Evolutionary conservation across 2,113 vertebrate species (phyloP).

Genomic region (Haemorhous mexicanus): DNA sequence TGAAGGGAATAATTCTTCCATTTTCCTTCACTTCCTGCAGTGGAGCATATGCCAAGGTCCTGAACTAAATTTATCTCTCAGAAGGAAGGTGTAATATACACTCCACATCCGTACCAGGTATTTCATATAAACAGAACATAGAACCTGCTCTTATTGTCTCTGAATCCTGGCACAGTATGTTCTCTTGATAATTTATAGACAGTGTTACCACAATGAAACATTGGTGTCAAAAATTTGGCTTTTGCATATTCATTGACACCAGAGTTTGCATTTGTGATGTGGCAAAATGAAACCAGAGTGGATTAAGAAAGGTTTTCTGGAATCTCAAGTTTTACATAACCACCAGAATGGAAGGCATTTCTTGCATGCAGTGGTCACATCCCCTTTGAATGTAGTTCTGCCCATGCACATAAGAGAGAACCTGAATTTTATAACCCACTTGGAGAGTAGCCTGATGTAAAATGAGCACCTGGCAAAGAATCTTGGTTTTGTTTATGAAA

Average conservation of each 20-base stretch:
- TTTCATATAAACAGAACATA: background rate
- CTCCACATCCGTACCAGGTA: accelerated
- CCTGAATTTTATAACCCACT: background rate
- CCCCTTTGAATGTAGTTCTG: background rate
- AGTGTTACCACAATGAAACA: background rate
- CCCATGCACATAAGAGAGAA: background rate
- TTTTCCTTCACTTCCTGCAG: conserved; percentile 13
- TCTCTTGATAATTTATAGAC: background rate
- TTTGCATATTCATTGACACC: background rate
- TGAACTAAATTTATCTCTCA: background rate
- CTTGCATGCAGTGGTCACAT: background rate
- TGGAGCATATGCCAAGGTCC: background rate
- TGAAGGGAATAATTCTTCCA: conserved; percentile 4
- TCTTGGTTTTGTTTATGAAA: background rate
- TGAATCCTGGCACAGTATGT: background rate
- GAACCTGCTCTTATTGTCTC: background rate
- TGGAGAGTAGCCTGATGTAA: background rate
- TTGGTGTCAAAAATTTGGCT: background rate
- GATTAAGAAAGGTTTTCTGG: background rate
- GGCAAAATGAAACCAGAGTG: background rate
- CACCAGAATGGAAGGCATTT: background rate
- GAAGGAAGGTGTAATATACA: background rate
- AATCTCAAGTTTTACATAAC: background rate
- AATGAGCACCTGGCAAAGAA: background rate
- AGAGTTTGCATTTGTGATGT: background rate